Evolutionary conservation across 2,113 vertebrate genomes (phyloP), one percentile per base, ranked within the genome.

Genomic region (Syngnathus typhle): DNA sequence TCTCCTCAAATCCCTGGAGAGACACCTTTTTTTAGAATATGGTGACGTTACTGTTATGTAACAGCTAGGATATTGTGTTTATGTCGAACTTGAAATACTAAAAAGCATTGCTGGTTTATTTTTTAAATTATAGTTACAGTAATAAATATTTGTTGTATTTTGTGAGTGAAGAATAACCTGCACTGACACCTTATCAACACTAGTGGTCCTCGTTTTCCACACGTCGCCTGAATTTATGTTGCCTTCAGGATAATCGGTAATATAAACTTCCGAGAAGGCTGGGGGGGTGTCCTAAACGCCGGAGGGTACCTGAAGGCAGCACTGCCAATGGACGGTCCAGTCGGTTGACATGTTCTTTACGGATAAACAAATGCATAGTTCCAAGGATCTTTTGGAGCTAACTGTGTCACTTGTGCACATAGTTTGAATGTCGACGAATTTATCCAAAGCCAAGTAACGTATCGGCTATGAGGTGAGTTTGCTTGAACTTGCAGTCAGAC

Each of bases 351-450:
- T 37, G 38, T 32, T 43, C 23, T 63, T 67, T 69, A 70, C 73
- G 78, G 44, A 80, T 83, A 88, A 85, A 87, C 83, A 84, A 85
- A 78, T 76, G 71, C 19, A 37, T 51, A 77, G 75, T 55, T 73
- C 27, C 2, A 0, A 21, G 70, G 60, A 75, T 62, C 62, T 69
- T 52, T 62, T 65, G 72, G 71, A 2, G 46, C 44, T 47, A 43
- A 36, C 56, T 0, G 2, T 32, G 49, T 9, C 46, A 6, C 32
- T 19, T 7, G 54, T 47, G 6, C 41, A 12, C 27, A 37, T 10
- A 27, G 5, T 54, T 49, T 59, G 16, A 10, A 55, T 12, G 36
- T 15, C 2, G 3, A 49, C 47, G 43, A 37, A 38, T 36, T 11
- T 43, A 52, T 9, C 65, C 51, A 75, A 75, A 71, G 68, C 75